Conservation (phyloP, 2,113 vertebrate genomes). For the Ammospiza nelsoni region DNA sequence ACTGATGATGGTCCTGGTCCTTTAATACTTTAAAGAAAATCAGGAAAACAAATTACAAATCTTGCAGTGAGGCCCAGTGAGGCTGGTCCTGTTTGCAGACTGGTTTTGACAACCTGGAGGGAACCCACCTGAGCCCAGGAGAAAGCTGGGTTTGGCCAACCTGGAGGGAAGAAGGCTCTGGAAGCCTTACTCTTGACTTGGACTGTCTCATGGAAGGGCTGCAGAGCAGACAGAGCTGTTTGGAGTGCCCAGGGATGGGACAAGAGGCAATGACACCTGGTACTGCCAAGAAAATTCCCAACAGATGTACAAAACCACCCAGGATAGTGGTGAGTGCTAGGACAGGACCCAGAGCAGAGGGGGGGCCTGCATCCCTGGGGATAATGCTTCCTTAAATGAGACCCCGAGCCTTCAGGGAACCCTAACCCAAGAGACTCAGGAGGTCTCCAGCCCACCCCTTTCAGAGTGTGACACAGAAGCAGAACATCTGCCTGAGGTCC, state of each 20-base stretch:
- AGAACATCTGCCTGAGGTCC: background rate
- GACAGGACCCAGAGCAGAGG: background rate
- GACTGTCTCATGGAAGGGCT: background rate
- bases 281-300: background rate
- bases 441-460: background rate
- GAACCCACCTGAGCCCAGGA: background rate
- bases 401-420: background rate
- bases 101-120: background rate
- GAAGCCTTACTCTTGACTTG: background rate
- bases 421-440: background rate
- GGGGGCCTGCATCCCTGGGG: background rate
- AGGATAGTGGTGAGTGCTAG: background rate
- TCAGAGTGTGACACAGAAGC: background rate
- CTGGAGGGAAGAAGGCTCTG: background rate
- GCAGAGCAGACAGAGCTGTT: background rate
- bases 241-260: background rate
- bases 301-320: background rate
- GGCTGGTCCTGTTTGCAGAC: background rate
- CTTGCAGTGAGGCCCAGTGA: background rate
- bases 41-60: background rate
- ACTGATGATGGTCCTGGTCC: background rate
- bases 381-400: background rate
- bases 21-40: background rate
- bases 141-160: background rate
- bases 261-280: fast-evolving